Percentiles rank a stretch among this genome's conserved stretches.
Evolutionary conservation across 1,140 invertebrate species (phyloP).

Genomic region (Coenobita brevimanus): DNA sequence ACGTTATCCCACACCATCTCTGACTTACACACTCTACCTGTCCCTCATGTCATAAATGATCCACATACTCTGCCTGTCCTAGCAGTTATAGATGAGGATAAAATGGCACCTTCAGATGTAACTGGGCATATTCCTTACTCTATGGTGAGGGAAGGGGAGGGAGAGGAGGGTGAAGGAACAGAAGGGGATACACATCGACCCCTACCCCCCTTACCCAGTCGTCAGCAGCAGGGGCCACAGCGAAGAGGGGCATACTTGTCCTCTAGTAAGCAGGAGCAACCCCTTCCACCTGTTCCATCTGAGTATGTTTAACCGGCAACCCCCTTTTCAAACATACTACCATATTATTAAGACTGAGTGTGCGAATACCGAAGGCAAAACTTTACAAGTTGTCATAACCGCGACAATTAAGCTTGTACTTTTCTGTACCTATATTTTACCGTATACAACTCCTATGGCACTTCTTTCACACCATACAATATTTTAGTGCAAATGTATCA

Average conservation of each 20-base stretch:
- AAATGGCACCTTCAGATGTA: background rate
- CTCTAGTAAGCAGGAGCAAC: constrained; percentile 53
- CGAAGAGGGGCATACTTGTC: constrained; percentile 62
- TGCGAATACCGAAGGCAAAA: too few species aligned
- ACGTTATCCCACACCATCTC: background rate
- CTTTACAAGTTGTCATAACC: too few species aligned
- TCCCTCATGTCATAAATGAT: too few species aligned
- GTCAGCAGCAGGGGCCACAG: constrained; percentile 68
- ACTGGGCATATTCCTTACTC: background rate
- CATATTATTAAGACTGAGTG: too few species aligned
- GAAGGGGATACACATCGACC: constrained; percentile 54
- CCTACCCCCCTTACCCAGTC: constrained; percentile 69
- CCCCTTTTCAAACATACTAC: background rate
- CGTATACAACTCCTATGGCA: too few species aligned
- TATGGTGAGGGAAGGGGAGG: background rate
- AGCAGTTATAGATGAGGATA: background rate
- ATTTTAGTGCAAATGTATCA: too few species aligned
- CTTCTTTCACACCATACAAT: too few species aligned
- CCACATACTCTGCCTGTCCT: too few species aligned
- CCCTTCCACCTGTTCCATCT: constrained; percentile 50
- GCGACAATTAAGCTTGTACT: too few species aligned
- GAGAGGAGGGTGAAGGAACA: constrained; percentile 20
- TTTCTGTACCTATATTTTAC: too few species aligned
- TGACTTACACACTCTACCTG: too few species aligned
- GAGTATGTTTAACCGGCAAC: constrained; percentile 51